A percentile compares a stretch with the other conserved stretches of the same genome.
Conservation (phyloP, 2,113 vertebrate species). For the Condylura cristata region DNA sequence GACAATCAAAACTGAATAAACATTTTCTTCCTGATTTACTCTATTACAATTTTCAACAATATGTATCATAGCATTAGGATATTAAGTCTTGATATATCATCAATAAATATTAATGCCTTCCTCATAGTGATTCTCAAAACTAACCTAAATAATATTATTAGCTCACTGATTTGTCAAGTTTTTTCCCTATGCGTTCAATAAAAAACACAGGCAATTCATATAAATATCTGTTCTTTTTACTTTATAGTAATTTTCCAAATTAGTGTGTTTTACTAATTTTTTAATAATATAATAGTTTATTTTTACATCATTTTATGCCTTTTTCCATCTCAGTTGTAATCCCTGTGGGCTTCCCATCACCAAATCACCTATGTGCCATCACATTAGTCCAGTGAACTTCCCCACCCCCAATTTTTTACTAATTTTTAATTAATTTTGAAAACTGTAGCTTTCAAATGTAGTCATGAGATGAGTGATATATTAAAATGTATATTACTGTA, state of each 20-base stretch:
- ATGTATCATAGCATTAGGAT: not conserved
- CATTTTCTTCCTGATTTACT: slow-evolving; percentile 29
- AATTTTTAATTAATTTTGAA: slow-evolving; percentile 44
- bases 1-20: not conserved
- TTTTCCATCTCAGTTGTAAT: too few relatives aligned
- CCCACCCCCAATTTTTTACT: too few relatives aligned
- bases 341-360: too few relatives aligned
- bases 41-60: slow-evolving; percentile 6
- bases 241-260: not conserved
- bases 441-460: too few relatives aligned
- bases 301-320: too few relatives aligned
- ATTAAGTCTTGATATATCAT: slow-evolving; percentile 30
- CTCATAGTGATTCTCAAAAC: slow-evolving; percentile 38
- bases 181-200: not conserved
- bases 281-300: too few relatives aligned
- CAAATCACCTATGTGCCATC: too few relatives aligned
- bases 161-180: not conserved
- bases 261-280: slow-evolving; percentile 11
- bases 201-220: not conserved
- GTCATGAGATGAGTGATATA: too few relatives aligned
- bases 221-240: slow-evolving; percentile 27
- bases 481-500: slow-evolving; percentile 48
- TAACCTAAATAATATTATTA: not conserved
- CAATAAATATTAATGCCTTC: not conserved
- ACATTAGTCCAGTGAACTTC: too few relatives aligned